phyloP scores from a whole-genome alignment of 1,140 invertebrate species.

The Sinella curviseta region DNA sequence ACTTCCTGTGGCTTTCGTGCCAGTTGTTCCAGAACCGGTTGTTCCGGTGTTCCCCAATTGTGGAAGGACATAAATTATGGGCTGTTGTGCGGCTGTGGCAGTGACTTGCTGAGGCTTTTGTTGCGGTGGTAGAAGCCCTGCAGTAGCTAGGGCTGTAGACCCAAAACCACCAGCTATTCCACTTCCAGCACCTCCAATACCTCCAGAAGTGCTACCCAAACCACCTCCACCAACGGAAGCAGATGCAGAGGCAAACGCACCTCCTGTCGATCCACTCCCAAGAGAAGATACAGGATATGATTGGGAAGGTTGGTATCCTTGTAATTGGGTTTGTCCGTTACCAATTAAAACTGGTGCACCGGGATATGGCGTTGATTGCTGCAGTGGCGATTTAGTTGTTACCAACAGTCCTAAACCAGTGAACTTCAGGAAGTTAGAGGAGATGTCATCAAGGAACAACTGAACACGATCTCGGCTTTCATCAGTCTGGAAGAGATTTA shows the following conservation, averaged over 20 bases:
- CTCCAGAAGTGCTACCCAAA: too few relatives aligned
- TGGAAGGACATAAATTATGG: background rate
- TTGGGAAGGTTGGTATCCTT: background rate
- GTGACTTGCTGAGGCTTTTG: background rate
- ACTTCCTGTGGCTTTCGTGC: background rate
- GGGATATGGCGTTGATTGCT: background rate
- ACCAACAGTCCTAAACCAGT: background rate
- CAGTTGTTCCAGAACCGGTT: background rate
- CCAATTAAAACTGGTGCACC: background rate
- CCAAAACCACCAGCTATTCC: constrained; percentile 4
- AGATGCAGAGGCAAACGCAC: background rate
- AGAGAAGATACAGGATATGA: background rate
- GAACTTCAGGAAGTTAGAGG: background rate
- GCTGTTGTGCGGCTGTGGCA: background rate
- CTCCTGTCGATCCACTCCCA: background rate
- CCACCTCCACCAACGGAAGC: background rate
- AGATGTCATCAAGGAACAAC: constrained; percentile 24
- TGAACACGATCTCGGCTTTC: constrained; percentile 24
- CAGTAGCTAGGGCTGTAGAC: too few relatives aligned
- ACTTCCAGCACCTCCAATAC: background rate
- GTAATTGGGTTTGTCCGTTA: background rate
- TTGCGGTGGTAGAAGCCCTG: background rate
- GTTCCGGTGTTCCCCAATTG: background rate
- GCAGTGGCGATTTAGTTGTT: background rate
- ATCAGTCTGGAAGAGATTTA: constrained; percentile 30